Evolutionary conservation across 2,797 vertebrate genomes (phyloP).

Genomic region (Lerista edwardsae): DNA sequence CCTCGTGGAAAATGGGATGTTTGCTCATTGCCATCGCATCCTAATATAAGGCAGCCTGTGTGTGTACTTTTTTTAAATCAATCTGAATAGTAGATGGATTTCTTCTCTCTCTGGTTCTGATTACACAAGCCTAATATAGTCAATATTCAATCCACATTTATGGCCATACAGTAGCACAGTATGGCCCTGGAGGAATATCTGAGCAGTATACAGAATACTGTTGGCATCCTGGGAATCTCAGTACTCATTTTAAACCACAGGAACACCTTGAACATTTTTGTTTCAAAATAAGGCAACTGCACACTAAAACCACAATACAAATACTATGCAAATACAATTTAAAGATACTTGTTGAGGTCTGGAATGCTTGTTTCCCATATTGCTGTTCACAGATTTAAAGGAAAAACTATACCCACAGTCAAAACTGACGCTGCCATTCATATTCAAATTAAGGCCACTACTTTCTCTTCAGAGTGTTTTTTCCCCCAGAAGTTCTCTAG

Average conservation of each 20-base stretch:
- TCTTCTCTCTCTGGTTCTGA: slow-evolving; percentile 19
- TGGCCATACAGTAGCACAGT: neutral
- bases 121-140: neutral
- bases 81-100: slow-evolving; percentile 4
- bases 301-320: neutral
- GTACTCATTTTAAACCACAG: neutral
- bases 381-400: neutral
- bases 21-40: slow-evolving; percentile 12
- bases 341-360: neutral
- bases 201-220: neutral
- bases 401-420: neutral
- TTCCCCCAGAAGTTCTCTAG: neutral
- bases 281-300: neutral
- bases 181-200: neutral
- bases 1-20: slow-evolving; percentile 31
- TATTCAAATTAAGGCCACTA: neutral
- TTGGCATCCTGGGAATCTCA: neutral
- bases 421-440: neutral
- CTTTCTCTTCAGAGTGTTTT: neutral
- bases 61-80: neutral
- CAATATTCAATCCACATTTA: neutral
- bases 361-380: neutral
- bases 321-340: neutral
- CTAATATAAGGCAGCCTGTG: slow-evolving; percentile 17
- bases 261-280: neutral